Conservation (phyloP, 2,888 invertebrate genomes). For the Odontocerum albicorne region DNA sequence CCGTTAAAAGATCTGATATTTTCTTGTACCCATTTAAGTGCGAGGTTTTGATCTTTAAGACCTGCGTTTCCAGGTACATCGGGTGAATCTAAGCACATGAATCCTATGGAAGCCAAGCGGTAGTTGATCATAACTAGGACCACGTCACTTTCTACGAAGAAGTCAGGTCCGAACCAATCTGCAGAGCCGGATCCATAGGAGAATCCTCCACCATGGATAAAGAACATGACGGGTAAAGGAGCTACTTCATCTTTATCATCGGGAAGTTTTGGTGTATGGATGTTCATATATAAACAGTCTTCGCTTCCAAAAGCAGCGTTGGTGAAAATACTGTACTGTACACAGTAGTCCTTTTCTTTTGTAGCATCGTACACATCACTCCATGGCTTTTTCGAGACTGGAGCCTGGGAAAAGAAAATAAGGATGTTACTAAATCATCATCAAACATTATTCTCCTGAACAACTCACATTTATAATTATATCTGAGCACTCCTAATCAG, state of each 20-base stretch:
- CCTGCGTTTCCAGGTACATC: conserved; percentile 57
- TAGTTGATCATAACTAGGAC: conserved; percentile 56
- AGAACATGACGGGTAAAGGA: conserved; percentile 50
- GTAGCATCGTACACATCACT: conserved; percentile 54
- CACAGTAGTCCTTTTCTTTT: conserved; percentile 41
- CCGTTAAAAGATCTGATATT: conserved; percentile 51
- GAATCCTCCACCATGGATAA: conserved; percentile 57
- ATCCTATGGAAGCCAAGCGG: conserved; percentile 53
- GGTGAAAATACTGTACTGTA: conserved; percentile 39
- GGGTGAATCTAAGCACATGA: conserved; percentile 47
- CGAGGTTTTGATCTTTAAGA: conserved; percentile 52
- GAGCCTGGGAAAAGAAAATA: conserved; percentile 42
- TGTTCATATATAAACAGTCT: conserved; percentile 53
- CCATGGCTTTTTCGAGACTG: conserved; percentile 49
- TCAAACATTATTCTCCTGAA: neutral
- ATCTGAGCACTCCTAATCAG: too few species aligned
- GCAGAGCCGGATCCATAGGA: conserved; percentile 50
- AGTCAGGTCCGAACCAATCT: conserved; percentile 51
- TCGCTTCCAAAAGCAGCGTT: conserved; percentile 43
- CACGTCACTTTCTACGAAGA: conserved; percentile 48
- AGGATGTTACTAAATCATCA: neutral
- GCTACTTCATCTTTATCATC: conserved; percentile 39
- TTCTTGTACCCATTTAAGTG: conserved; percentile 50
- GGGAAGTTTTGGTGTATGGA: conserved; percentile 46
- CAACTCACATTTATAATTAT: too few species aligned